Evolutionary conservation across 2,888 invertebrate species (phyloP), one percentile per base, ranked within the genome.

Genomic region (Drosophila putrida): DNA sequence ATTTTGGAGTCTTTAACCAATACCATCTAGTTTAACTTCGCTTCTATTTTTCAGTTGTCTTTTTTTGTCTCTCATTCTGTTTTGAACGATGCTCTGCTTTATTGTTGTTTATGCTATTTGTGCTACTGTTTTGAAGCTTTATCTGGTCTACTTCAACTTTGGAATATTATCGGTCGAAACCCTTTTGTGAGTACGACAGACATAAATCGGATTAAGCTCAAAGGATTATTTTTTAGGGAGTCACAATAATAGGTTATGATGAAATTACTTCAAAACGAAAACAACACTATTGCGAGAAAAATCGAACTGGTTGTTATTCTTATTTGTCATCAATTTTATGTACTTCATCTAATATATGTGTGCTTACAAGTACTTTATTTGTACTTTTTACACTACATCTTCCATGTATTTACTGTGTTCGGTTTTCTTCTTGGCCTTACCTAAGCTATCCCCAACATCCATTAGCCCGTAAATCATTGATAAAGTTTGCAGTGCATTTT

Each of bases 121-220:
- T 54, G 38, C 28, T 57, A 53, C 64, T 73, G 79, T 65, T 71
- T 71, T 73, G 57, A 10, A 58, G 76, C 65, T 28, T 71, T 76
- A 69, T 78, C 68, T 63, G 68, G 55, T 47, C 64, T 53, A 62
- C 61, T 75, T 72, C 35, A 73, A 69, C 69, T 85, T 75, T 55
- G 43, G 63, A 58, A 61, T 69, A 69, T 77, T 71, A 88, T 72
- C 55, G 50, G 25, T 60, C 11, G 43, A 20, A 65, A 62, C 61
- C 70, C 60, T 66, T 74, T 75, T 75, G 67, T 39, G 28, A 28
- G 31, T n/a, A 10, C 50, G 55, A 43, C 64, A 78, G 50, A 58
- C 78, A 57, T 33, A 62, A 78, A 76, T 70, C 82, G 68, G 80
- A 71, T 82, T 80, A 79, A 74, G 63, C 61, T 64, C 59, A 66